A percentile compares a stretch with the other conserved stretches of the same genome.
Conservation (phyloP, 2,888 invertebrate genomes). For the Caenorhabditis uteleia region DNA sequence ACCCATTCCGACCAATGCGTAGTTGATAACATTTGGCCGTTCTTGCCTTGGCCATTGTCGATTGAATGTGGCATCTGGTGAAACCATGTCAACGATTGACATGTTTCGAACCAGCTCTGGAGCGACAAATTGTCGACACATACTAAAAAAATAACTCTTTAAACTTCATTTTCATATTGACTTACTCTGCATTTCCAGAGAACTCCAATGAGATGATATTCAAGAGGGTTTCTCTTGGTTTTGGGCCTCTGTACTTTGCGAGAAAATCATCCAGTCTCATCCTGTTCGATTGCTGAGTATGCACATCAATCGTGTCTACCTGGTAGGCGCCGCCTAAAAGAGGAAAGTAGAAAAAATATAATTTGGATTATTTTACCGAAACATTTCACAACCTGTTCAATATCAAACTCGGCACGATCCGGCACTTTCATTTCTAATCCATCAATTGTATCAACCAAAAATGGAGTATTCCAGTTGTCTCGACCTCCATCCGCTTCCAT, state of each 20-base stretch:
- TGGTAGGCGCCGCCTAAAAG: too few relatives aligned
- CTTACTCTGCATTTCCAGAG: conserved; percentile 82
- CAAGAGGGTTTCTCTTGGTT: too few relatives aligned
- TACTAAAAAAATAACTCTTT: conserved; percentile 56
- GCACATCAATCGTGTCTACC: too few relatives aligned
- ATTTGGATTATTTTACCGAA: conserved; percentile 34
- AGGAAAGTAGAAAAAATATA: conserved; percentile 75
- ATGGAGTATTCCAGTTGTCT: conserved; percentile 35
- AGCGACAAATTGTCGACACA: conserved; percentile 76
- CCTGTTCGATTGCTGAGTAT: too few relatives aligned
- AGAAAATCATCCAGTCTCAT: too few relatives aligned
- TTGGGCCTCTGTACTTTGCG: too few relatives aligned
- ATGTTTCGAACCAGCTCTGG: conserved; percentile 80
- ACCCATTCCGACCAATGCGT: conserved; percentile 87
- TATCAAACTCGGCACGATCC: conserved; percentile 34
- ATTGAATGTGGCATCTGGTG: conserved; percentile 74
- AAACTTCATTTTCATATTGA: conserved; percentile 69
- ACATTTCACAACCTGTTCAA: conserved; percentile 41
- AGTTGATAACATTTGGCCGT: conserved; percentile 79
- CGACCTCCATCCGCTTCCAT: too few relatives aligned
- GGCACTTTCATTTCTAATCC: conserved; percentile 54
- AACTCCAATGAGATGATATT: conserved; percentile 81
- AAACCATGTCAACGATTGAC: conserved; percentile 82
- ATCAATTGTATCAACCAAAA: conserved; percentile 37
- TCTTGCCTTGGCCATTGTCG: not conserved